Conservation (phyloP, 2,797 vertebrate species). For the Botia kubotai region DNA sequence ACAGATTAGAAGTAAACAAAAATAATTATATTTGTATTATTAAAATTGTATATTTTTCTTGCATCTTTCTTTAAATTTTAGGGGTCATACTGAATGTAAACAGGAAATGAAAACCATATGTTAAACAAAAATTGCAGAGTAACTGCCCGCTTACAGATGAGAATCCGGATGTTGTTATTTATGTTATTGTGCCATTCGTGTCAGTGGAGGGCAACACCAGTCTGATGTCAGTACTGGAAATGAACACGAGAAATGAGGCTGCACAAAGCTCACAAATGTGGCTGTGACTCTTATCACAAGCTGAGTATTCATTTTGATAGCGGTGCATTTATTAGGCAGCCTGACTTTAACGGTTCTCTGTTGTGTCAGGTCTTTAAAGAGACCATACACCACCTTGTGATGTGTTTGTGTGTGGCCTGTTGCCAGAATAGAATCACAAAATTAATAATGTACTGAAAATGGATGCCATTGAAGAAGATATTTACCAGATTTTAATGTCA, state of each 20-base stretch:
- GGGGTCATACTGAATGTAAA: too few species aligned
- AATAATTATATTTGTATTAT: too few species aligned
- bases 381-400: conserved; percentile 48
- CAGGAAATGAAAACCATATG: too few species aligned
- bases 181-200: conserved; percentile 71
- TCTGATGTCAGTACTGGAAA: conserved; percentile 48
- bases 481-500: conserved; percentile 50
- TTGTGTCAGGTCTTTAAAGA: conserved; percentile 50
- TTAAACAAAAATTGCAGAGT: too few species aligned
- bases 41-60: too few species aligned
- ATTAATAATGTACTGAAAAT: conserved; percentile 32
- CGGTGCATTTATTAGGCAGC: conserved; percentile 65
- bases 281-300: conserved; percentile 47
- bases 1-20: too few species aligned
- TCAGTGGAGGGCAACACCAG: conserved; percentile 34
- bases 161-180: conserved; percentile 76
- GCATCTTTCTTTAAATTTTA: too few species aligned
- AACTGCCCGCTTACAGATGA: not conserved
- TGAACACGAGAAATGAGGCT: conserved; percentile 24
- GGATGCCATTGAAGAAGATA: conserved; percentile 9
- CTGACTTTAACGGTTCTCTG: conserved; percentile 64
- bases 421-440: conserved; percentile 38
- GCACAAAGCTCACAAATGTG: conserved; percentile 20
- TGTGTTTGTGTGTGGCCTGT: conserved; percentile 23
- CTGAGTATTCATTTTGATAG: conserved; percentile 62